Percentiles rank a stretch among this genome's conserved stretches.
phyloP scores from a whole-genome alignment of 2,797 vertebrate species.

The Crocodylus rhombifer region DNA sequence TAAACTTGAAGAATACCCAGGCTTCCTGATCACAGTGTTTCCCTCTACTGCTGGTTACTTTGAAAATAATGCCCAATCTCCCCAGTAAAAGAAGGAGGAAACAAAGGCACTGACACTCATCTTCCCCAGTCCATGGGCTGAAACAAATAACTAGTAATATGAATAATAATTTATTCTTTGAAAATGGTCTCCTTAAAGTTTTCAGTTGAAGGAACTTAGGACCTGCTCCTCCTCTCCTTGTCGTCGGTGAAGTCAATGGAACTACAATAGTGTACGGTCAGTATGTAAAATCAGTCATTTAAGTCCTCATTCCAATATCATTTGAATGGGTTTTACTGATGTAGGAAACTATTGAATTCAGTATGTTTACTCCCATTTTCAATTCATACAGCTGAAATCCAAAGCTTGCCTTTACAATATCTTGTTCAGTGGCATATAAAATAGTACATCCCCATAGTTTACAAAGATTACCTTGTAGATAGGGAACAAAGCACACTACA shows the following conservation, averaged over 20 bases:
- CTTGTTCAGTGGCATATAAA: conserved; percentile 48
- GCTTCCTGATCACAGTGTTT: background rate
- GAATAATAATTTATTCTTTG: background rate
- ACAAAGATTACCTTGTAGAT: background rate
- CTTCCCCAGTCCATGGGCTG: background rate
- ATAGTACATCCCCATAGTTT: background rate
- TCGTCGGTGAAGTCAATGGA: background rate
- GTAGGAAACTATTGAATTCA: background rate
- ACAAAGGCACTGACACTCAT: background rate
- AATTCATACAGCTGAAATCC: background rate
- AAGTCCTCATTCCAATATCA: background rate
- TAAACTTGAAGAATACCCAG: background rate
- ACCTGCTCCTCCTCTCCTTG: background rate
- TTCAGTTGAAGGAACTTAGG: background rate
- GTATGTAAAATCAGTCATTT: background rate
- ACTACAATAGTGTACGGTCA: background rate
- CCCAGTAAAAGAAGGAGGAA: background rate
- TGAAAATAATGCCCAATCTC: background rate
- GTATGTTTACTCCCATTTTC: background rate
- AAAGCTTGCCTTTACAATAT: background rate
- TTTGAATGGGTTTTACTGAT: background rate
- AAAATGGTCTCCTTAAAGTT: background rate
- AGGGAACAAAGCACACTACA: conserved; percentile 25
- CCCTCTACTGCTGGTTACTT: background rate
- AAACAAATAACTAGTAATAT: background rate